These are phyloP conservation scores for Leucophenga maculata DNA, from an alignment of 2,888 invertebrate species.

Conservation along the genomic window DNA sequence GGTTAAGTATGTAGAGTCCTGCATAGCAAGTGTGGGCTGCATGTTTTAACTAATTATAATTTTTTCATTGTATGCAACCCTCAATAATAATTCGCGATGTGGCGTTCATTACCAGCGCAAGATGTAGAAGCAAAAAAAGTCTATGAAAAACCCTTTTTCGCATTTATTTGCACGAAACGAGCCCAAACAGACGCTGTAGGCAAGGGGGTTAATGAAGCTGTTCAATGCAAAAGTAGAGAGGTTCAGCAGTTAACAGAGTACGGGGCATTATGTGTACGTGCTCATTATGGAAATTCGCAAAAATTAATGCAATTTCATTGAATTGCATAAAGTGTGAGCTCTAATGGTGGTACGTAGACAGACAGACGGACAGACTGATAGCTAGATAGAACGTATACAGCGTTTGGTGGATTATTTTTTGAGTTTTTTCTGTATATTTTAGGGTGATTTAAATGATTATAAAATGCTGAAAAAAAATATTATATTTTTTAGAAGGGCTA, in stretches of 20 bases:
- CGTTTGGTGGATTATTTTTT: too few species aligned
- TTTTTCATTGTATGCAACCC: neutral
- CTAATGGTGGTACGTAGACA: too few species aligned
- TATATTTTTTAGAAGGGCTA: too few species aligned
- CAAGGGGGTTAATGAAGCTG: neutral
- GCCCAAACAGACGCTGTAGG: neutral
- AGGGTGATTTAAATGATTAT: too few species aligned
- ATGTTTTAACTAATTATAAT: constrained; percentile 20
- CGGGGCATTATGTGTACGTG: constrained; percentile 51
- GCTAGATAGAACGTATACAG: too few species aligned
- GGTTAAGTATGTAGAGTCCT: neutral
- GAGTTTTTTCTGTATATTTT: too few species aligned
- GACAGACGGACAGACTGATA: too few species aligned
- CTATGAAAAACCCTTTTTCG: neutral
- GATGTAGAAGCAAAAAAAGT: neutral
- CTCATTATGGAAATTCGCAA: constrained; percentile 60
- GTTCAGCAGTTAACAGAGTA: too few species aligned
- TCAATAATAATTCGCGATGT: constrained; percentile 25
- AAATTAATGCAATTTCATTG: constrained; percentile 22
- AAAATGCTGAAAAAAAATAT: too few species aligned
- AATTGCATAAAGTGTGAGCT: too few species aligned
- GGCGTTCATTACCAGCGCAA: constrained; percentile 5
- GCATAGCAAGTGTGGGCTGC: neutral
- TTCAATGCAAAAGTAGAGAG: too few species aligned
- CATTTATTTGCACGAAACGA: constrained; percentile 5